Conservation (phyloP, 2,797 vertebrate species). For the Betta splendens region DNA sequence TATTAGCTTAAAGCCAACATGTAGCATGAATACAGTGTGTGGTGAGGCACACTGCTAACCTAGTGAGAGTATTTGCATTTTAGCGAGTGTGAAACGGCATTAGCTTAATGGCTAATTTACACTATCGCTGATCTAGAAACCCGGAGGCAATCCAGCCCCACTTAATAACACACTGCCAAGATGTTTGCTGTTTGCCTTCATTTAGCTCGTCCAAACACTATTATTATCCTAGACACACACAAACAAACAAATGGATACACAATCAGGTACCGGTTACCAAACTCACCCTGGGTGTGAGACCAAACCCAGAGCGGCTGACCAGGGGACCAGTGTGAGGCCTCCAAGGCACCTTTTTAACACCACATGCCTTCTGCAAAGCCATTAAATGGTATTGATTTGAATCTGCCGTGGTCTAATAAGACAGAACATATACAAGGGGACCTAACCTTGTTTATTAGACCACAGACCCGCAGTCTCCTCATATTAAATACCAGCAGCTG, state of each 20-base stretch:
- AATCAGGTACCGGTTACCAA: conserved; percentile 18
- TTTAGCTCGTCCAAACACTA: conserved; percentile 69
- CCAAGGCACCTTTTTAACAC: conserved; percentile 21
- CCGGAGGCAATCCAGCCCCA: conserved; percentile 44
- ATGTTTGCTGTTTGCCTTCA: conserved; percentile 51
- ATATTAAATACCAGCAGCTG: conserved; percentile 18
- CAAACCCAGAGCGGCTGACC: conserved; percentile 25
- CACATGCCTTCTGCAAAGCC: conserved; percentile 15
- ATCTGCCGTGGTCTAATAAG: conserved; percentile 30
- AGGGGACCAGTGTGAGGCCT: conserved; percentile 22
- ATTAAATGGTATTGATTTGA: conserved; percentile 54
- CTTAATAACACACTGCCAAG: conserved; percentile 69
- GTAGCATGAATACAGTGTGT: not conserved
- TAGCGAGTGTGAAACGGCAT: conserved; percentile 16
- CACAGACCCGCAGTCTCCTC: conserved; percentile 28
- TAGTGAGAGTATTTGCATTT: not conserved
- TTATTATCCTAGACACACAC: conserved; percentile 24
- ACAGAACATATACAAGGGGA: conserved; percentile 44
- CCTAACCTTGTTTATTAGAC: conserved; percentile 50
- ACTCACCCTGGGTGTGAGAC: conserved; percentile 13
- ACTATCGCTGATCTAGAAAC: conserved; percentile 38
- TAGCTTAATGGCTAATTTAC: conserved; percentile 46
- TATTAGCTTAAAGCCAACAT: not conserved
- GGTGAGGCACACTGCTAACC: not conserved
- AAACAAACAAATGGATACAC: conserved; percentile 24